These are phyloP conservation scores for Rhegmatorhina hoffmannsi DNA, from an alignment of 2,113 vertebrate species.

Conservation along the genomic window DNA sequence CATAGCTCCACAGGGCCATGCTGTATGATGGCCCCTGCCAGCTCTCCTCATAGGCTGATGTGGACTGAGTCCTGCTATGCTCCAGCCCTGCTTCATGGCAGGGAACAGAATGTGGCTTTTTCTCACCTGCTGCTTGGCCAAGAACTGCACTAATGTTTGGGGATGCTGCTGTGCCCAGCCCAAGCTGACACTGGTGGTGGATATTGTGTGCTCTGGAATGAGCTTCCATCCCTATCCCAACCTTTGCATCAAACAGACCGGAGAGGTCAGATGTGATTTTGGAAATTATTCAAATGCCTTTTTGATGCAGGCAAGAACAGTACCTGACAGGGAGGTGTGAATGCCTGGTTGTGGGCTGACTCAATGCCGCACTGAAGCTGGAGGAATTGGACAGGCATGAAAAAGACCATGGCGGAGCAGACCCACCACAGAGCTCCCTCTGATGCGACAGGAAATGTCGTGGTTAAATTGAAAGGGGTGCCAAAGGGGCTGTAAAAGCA, in stretches of 20 bases:
- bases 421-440: neutral
- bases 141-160: neutral
- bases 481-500: neutral
- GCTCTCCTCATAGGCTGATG: neutral
- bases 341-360: neutral
- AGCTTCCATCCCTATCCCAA: neutral
- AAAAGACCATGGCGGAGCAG: neutral
- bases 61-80: neutral
- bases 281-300: neutral
- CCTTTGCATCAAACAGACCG: neutral
- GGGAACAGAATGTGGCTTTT: fast-evolving
- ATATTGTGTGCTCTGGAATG: fast-evolving
- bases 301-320: neutral
- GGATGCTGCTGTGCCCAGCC: neutral
- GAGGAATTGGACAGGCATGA: neutral
- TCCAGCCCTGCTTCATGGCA: neutral
- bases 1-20: fast-evolving
- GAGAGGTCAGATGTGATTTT: neutral
- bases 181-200: neutral
- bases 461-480: neutral
- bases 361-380: fast-evolving
- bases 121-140: neutral
- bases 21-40: neutral
- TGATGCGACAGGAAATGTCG: neutral
- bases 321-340: fast-evolving